Conservation (phyloP, 2,113 vertebrate genomes). For the Lophochroa leadbeateri region DNA sequence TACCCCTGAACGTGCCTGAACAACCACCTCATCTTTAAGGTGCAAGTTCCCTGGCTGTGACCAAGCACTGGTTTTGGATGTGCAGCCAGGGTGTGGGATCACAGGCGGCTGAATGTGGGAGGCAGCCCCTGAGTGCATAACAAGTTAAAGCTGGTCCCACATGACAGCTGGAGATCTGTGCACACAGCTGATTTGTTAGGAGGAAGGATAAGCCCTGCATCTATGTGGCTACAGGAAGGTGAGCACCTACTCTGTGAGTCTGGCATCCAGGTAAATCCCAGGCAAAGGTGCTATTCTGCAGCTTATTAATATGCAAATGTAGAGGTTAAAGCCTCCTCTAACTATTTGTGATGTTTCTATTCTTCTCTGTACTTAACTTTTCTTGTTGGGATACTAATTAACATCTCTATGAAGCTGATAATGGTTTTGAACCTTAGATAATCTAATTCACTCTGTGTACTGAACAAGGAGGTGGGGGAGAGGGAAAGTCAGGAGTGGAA, state of each 20-base stretch:
- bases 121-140: not conserved
- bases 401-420: not conserved
- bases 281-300: not conserved
- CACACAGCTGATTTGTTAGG: not conserved
- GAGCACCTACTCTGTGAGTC: not conserved
- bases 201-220: not conserved
- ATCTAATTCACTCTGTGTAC: not conserved
- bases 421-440: not conserved
- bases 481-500: not conserved
- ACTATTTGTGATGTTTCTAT: not conserved
- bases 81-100: not conserved
- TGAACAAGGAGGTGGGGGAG: not conserved
- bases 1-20: not conserved
- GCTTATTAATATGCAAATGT: accelerated
- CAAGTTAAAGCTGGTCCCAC: not conserved
- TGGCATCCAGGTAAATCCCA: not conserved
- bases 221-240: not conserved
- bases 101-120: not conserved
- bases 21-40: not conserved
- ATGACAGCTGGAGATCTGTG: not conserved
- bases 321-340: not conserved
- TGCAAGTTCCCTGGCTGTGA: not conserved
- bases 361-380: not conserved
- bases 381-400: not conserved
- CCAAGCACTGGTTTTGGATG: not conserved